Evolutionary conservation across 2,888 invertebrate species (phyloP), one percentile per base, ranked within the genome.

Genomic region (Mythimna loreyi): DNA sequence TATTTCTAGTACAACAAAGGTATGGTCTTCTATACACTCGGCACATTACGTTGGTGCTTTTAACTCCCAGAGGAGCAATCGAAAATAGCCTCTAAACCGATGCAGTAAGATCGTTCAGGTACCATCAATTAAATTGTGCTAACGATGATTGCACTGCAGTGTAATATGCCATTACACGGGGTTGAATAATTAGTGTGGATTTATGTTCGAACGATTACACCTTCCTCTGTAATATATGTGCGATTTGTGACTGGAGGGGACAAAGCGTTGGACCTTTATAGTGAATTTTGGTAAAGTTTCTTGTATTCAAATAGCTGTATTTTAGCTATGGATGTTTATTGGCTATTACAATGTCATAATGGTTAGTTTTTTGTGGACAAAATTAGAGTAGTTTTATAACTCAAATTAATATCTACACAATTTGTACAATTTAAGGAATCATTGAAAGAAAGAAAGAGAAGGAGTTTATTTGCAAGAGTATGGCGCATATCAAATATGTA

Each of bases 101-200:
- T 65, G 72, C 13, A 47, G 59, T 81, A 81, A 61, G 65, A 60
- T 71, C 40, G 66, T 75, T 63, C 64, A 21, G 23, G 67, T 61
- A 60, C 65, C 61, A 69, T 69, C 71, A 83, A 78, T 78, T 75
- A 69, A 83, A 75, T 28, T 60, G 62, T 73, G 67, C 67, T 83
- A 78, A 78, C 75, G 78, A 82, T 80, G 75, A 82, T 83, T 83
- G 78, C 72, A 74, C 64, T 71, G 69, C 77, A 83, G 55, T 52
- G 57, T 80, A 67, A 79, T 72, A 75, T 58, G 73, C 66, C 36
- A 76, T 80, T 80, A 73, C 56, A 82, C 43, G 57, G 65, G 65
- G 67, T 63, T 77, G 69, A 72, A 81, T 77, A 83, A 83, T 77
- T 82, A 80, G 74, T 64, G 56, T 66, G 67, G 72, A 68, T 83